Base-by-base conservation (phyloP, 2,113 vertebrate genomes). In the Anoplopoma fimbria region DNA sequence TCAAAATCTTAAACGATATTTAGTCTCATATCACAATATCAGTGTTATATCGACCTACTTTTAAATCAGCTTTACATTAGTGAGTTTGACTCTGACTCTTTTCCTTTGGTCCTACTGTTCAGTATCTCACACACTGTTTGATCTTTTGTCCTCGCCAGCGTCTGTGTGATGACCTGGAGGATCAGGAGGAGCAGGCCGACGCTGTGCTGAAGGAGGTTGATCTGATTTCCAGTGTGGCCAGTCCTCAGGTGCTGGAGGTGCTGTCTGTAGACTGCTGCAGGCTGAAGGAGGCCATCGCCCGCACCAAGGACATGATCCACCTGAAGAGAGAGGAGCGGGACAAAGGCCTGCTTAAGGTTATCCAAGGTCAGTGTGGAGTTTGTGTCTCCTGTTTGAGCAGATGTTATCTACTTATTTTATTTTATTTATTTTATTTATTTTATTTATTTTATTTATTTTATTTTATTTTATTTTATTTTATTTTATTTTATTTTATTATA, bases 251-350 rank as follows among this genome's bases (percentile, higher is more conserved):
- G 49, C 93, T 98, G 78, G 95, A 95, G 86, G 95, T 95, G 12
- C 93, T 98, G 83, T 94, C 95, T 69, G 94, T 89, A 49, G 95
- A 97, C 75, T 87, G 88, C 61, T 81, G 27, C 73, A 31, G 77
- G 12, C 91, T 96, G 21, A 88, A 57, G 57, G 92, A 94, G 8
- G 89, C 84, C 57, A 94, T 98, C 55, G 74, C 91, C 6, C 94
- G 94, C 76, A 95, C 97, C 89, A 96, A 89, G 64, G 95, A 96
- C 74, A 90, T 97, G 85, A 97, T 99, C 87, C 95, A 94, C 74
- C 95, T 96, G 69, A 98, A 97, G 91, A 97, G 95, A 75, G 95
- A 96, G n/a, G 95, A 96, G 73, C 89, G 95, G 84, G 96, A 97
- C 88, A 96, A 96, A 77, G 96, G 96, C 63, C 94, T 97, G 31